Evolutionary conservation across 2,888 invertebrate genomes (phyloP).

Genomic region (Pseudeuparius sepicola): DNA sequence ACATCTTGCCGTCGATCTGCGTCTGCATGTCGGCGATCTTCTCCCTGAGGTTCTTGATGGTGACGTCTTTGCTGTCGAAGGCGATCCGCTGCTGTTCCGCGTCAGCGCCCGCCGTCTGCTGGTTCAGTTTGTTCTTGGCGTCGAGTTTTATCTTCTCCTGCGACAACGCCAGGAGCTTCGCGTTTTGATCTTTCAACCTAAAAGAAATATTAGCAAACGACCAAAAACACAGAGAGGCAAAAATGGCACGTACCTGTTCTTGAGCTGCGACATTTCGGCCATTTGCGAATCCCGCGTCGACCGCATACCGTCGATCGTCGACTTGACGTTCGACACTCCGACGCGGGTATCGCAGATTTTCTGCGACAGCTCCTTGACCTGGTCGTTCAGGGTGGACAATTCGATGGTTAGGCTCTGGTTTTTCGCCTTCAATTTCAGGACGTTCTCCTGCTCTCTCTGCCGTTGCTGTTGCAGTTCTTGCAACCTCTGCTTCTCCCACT

Average conservation of each 20-base stretch:
- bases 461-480: conserved; percentile 76
- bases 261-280: conserved; percentile 74
- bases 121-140: conserved; percentile 53
- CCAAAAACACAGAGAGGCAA: too few species aligned
- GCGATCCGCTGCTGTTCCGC: conserved; percentile 50
- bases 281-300: conserved; percentile 85
- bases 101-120: conserved; percentile 35
- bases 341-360: conserved; percentile 76
- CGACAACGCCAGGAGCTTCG: conserved; percentile 64
- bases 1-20: conserved; percentile 68
- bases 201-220: too few species aligned
- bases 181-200: conserved; percentile 79
- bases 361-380: conserved; percentile 66
- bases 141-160: conserved; percentile 78
- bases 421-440: conserved; percentile 75
- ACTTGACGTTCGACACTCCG: conserved; percentile 83
- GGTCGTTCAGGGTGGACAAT: conserved; percentile 49
- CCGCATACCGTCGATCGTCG: conserved; percentile 94
- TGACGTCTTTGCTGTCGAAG: conserved; percentile 57
- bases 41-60: conserved; percentile 49
- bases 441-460: conserved; percentile 75
- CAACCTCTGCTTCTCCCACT: conserved; percentile 88
- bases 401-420: conserved; percentile 78
- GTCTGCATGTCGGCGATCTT: conserved; percentile 65
- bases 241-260: too few species aligned